These are phyloP conservation scores for Procambarus virginalis DNA, from an alignment of 1,140 invertebrate genomes.

Conservation along the genomic window DNA sequence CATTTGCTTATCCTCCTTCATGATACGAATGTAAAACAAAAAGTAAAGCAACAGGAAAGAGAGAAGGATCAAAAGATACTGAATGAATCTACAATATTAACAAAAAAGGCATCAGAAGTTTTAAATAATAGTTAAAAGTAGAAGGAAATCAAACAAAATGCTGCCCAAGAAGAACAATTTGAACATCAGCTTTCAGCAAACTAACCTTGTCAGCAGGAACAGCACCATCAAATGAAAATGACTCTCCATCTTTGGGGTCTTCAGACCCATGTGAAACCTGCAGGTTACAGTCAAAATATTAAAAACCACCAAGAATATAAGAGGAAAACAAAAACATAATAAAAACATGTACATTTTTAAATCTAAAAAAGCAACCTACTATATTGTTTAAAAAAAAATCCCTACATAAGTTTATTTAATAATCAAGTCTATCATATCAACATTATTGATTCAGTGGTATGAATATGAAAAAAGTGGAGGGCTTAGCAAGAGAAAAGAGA, in stretches of 20 bases:
- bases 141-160: not conserved
- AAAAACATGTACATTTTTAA: too few species aligned
- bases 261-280: conserved; percentile 12
- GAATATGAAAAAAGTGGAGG: too few species aligned
- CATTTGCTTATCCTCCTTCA: conserved; percentile 8
- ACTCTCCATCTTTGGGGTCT: not conserved
- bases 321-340: too few species aligned
- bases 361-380: too few species aligned
- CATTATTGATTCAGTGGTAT: too few species aligned
- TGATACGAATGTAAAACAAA: conserved; percentile 1
- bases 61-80: conserved; percentile 3
- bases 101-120: not conserved
- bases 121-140: not conserved
- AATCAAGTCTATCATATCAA: too few species aligned
- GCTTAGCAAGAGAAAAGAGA: too few species aligned
- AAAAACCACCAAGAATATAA: not conserved
- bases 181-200: not conserved
- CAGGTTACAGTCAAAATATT: not conserved
- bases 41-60: not conserved
- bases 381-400: too few species aligned
- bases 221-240: not conserved
- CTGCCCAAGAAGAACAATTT: not conserved
- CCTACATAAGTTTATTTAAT: too few species aligned
- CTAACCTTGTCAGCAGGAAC: not conserved
- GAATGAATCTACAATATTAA: not conserved